These are phyloP conservation scores for Brachyistius frenatus DNA, from an alignment of 2,113 vertebrate genomes.

Conservation along the genomic window DNA sequence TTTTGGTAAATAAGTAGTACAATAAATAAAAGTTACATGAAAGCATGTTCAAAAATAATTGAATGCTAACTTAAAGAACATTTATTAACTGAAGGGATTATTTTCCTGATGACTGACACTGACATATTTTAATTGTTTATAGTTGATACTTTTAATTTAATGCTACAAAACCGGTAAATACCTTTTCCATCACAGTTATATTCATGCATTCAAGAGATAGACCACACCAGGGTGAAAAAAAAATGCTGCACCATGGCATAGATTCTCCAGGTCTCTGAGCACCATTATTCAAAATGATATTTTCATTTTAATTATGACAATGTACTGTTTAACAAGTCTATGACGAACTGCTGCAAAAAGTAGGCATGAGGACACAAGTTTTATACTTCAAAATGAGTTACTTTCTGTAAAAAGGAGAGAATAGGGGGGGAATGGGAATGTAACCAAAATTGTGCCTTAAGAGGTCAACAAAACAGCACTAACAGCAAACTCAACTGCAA, in stretches of 20 bases:
- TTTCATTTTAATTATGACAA: background rate
- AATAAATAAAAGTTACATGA: background rate
- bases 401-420: too few relatives aligned
- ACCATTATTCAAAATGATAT: background rate
- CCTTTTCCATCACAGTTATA: too few relatives aligned
- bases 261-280: background rate
- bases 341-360: background rate
- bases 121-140: too few relatives aligned
- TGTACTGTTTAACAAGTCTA: background rate
- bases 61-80: too few relatives aligned
- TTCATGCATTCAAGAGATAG: too few relatives aligned
- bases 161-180: background rate
- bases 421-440: background rate
- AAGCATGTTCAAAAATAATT: background rate
- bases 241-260: too few relatives aligned
- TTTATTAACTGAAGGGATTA: too few relatives aligned
- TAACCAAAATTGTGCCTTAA: background rate
- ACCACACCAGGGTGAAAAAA: too few relatives aligned
- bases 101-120: too few relatives aligned
- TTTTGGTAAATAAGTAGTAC: background rate
- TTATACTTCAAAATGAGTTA: background rate
- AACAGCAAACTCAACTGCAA: background rate
- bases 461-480: background rate
- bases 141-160: slow-evolving; percentile 38
- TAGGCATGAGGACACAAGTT: background rate